Base-by-base conservation (phyloP, 2,797 vertebrate species). In the Melanotaenia trifasciata region DNA sequence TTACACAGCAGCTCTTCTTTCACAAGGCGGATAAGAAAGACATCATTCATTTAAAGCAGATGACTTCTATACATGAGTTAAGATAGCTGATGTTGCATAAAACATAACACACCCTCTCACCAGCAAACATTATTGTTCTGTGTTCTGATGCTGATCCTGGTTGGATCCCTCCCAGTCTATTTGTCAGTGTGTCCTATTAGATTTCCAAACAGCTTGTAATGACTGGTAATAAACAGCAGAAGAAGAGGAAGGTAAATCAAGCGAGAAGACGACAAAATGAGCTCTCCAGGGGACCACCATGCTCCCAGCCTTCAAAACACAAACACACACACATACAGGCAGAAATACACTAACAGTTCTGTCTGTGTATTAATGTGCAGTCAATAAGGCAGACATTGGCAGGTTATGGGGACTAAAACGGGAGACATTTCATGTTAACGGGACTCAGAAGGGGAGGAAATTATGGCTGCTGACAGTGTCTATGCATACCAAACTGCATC, bases 141-240 rank as follows among this genome's bases (percentile, higher is more conserved):
- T 64, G 74, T 80, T 63, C 35, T 16, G 24, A 63, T 75, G 64
- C 81, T 62, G 68, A 69, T 84, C 71, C 74, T 78, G 66, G 70
- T 74, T 73, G 76, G 67, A 78, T 79, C 77, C 87, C 85, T 88
- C 90, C 82, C 81, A 63, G 87, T 88, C 83, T 89, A 83, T 88
- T 90, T 84, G 91, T 90, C 87, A 85, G 83, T 86, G 88, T 93
- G 93, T 92, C 93, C 93, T 94, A 94, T 94, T 95, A 95, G 93
- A 91, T 94, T 94, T 94, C 94, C 92, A 95, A 95, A 95, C 95
- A 95, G 94, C 95, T 95, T 95, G 94, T 95, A 95, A 95, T 95
- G 94, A 95, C 94, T 94, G 93, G 92, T 95, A 94, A 95, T 95
- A 95, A 94, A 95, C 95, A 94, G 94, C 92, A 93, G 92, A 94